Evolutionary conservation across 2,797 vertebrate species (phyloP).

Genomic region (Botia kubotai): DNA sequence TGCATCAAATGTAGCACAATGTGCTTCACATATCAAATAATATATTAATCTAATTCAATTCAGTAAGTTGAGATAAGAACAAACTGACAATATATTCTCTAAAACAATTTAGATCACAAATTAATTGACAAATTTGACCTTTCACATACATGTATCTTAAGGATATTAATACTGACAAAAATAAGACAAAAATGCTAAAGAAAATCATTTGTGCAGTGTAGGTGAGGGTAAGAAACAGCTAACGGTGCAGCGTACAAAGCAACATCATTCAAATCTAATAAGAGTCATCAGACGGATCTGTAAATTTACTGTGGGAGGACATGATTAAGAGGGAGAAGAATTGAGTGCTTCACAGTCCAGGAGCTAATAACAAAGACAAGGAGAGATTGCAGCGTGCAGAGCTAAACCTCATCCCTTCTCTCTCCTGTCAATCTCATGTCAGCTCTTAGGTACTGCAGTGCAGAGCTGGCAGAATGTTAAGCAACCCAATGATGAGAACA

Average conservation of each 20-base stretch:
- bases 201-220: not conserved
- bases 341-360: conserved; percentile 8
- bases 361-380: conserved; percentile 1
- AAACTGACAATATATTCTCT: too few species aligned
- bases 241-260: not conserved
- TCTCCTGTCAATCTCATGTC: conserved; percentile 27
- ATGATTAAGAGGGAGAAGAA: conserved; percentile 4
- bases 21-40: too few species aligned
- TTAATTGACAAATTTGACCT: too few species aligned
- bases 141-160: not conserved
- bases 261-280: not conserved
- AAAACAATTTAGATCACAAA: not conserved
- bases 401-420: conserved; percentile 8
- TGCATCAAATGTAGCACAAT: too few species aligned
- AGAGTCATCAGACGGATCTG: not conserved
- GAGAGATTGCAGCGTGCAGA: conserved; percentile 2
- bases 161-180: not conserved
- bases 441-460: conserved; percentile 56
- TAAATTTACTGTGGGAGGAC: conserved; percentile 3
- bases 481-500: conserved; percentile 41
- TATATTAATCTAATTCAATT: too few species aligned
- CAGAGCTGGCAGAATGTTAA: conserved; percentile 62
- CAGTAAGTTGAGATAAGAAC: too few species aligned
- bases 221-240: not conserved
- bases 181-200: not conserved